Evolutionary conservation across 2,888 invertebrate genomes (phyloP).

Genomic region (Cataglyphis livida): DNA sequence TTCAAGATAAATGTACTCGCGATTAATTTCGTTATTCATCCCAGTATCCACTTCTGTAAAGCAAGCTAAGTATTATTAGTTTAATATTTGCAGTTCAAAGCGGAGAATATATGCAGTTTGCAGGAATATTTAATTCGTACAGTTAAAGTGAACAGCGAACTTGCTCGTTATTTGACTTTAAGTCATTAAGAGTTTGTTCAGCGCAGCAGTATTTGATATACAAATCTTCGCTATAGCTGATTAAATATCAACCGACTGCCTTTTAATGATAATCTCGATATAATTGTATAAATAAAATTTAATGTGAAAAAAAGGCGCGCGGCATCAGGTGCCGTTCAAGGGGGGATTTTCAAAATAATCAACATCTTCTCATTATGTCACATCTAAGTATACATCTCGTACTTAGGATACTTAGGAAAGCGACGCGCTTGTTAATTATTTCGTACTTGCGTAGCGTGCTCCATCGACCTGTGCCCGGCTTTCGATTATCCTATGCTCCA

Average conservation of each 20-base stretch:
- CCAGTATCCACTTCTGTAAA: not conserved
- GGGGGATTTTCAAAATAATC: constrained; percentile 7
- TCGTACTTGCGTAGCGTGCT: constrained; percentile 33
- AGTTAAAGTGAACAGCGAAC: not conserved
- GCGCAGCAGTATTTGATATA: constrained; percentile 12
- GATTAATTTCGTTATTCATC: constrained; percentile 30
- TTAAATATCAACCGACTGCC: not conserved
- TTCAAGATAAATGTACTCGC: not conserved
- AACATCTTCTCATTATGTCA: constrained; percentile 10
- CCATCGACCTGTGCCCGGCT: constrained; percentile 33
- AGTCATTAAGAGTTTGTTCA: constrained; percentile 36
- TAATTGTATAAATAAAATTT: not conserved
- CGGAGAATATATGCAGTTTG: constrained; percentile 5
- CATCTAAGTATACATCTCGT: not conserved
- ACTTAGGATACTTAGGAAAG: constrained; percentile 17
- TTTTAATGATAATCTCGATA: not conserved
- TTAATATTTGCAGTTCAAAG: constrained; percentile 9
- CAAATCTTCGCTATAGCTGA: constrained; percentile 5
- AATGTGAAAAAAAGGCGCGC: not conserved
- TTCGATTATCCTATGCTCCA: constrained; percentile 59
- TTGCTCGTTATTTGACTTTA: constrained; percentile 8
- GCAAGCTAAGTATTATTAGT: constrained; percentile 20
- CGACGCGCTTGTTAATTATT: constrained; percentile 50
- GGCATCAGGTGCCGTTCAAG: not conserved
- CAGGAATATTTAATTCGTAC: constrained; percentile 28